Evolutionary conservation across 2,113 vertebrate genomes (phyloP), one percentile per base, ranked within the genome.

Genomic region (Barnardius zonarius): DNA sequence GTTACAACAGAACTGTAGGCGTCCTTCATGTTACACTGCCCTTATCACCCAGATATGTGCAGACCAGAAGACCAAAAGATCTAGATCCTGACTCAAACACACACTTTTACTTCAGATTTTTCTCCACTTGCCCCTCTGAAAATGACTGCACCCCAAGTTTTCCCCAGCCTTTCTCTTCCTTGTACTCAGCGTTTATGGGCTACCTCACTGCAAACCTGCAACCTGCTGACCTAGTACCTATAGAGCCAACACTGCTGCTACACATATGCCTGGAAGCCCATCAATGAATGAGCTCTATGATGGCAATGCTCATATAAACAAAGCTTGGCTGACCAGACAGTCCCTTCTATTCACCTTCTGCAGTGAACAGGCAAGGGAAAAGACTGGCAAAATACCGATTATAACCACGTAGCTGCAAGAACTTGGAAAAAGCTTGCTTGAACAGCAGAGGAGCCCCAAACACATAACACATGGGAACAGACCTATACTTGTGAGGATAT

Each of bases 401-500:
- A 46, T 18, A 27, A 13, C 30, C 24, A 23, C 1, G 2, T 5
- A 39, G 27, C 31, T 17, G 20, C n/a, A 72, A 48, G 27, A 83
- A 41, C 31, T 41, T 37, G 6, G 10, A 49, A 35, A 79, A 75
- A 54, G 6, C 3, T 35, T 11, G 4, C 6, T 5, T 7, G 10
- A 85, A 52, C 19, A 24, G 17, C 33, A 73, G 24, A 37, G 63
- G 9, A 69, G 17, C 13, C 15, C 8, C 61, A 44, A 27, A 57
- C 13, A 57, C 0, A 0, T 35, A 61, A 61, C 17, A 64, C 17
- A 39, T 0, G 6, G 16, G 14, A n/a, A 62, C 3, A 28, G 25
- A 27, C 17, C 37, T 19, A 49, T 31, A 64, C 11, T 1, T 55
- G 10, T 18, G 13, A 35, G 28, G 9, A 18, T 28, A 25, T n/a